A percentile compares a stretch with the other conserved stretches of the same genome.
Conservation (phyloP, 2,888 invertebrate species). For the Pseudanteris insignis region DNA sequence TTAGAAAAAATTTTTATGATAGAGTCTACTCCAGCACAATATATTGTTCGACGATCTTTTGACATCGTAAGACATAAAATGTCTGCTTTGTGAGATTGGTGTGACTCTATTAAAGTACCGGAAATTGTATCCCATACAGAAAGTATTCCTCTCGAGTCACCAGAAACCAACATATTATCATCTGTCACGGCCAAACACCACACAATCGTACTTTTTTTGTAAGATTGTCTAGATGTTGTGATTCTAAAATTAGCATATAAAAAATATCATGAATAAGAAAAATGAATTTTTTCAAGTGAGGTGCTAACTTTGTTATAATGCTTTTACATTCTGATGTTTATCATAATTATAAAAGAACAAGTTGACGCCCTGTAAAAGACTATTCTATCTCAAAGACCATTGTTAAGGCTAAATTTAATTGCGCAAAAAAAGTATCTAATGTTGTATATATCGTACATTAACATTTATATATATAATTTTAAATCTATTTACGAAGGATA, state of each 20-base stretch:
- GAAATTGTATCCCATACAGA: slow-evolving; percentile 88
- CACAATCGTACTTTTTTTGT: slow-evolving; percentile 78
- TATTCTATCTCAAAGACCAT: no score
- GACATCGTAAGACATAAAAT: slow-evolving; percentile 79
- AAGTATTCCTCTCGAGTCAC: slow-evolving; percentile 86
- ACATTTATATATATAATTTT: no score
- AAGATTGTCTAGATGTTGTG: slow-evolving; percentile 74
- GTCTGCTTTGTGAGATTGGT: slow-evolving; percentile 83
- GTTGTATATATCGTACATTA: no score
- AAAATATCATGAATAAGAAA: no score
- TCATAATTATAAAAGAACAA: no score
- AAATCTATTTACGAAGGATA: no score
- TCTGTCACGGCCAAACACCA: slow-evolving; percentile 86
- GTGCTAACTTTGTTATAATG: no score
- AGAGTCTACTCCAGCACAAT: slow-evolving; percentile 86
- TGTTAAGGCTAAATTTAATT: no score
- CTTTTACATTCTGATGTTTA: no score
- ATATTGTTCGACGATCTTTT: slow-evolving; percentile 75
- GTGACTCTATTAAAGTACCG: slow-evolving; percentile 82
- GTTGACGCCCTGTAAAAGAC: no score
- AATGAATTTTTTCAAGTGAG: not conserved
- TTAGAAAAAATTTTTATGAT: slow-evolving; percentile 79
- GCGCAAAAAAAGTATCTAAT: no score
- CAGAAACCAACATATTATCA: slow-evolving; percentile 85
- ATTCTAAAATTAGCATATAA: no score